Evolutionary conservation across 1,140 invertebrate species (phyloP).

Genomic region (Chironomus striatipennis): DNA sequence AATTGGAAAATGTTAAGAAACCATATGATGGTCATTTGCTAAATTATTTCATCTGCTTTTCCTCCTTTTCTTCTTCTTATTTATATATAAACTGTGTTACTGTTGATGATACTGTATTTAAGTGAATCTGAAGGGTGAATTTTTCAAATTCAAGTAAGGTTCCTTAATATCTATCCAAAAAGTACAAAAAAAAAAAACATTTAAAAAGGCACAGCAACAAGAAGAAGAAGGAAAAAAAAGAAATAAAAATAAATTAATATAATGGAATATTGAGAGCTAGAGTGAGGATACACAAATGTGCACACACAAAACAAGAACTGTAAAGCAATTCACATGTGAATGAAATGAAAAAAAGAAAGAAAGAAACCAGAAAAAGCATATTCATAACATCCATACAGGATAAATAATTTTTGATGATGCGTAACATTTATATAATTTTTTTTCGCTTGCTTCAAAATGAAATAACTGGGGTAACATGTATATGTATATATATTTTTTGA

Average conservation of each 20-base stretch:
- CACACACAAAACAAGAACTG: no score
- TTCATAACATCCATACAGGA: constrained; percentile 16
- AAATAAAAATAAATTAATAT: constrained; percentile 22
- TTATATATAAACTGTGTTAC: no score
- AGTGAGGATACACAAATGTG: no score
- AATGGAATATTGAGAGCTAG: not conserved
- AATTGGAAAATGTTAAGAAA: constrained; percentile 11
- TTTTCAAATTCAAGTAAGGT: no score
- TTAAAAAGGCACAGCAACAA: no score
- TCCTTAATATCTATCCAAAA: no score
- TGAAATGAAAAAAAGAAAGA: not conserved
- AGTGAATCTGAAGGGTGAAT: no score
- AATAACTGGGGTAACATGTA: not conserved
- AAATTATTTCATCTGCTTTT: not conserved
- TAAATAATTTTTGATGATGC: constrained; percentile 24
- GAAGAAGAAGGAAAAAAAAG: not conserved
- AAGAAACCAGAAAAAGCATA: constrained; percentile 20
- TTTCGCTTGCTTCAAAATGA: no score
- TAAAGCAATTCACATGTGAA: no score
- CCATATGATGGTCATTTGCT: constrained; percentile 22
- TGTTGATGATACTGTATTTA: no score
- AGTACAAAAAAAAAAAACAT: not conserved
- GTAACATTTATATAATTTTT: constrained; percentile 2
- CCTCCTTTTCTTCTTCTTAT: no score
- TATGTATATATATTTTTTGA: not conserved